Base-by-base conservation (phyloP, 2,888 invertebrate genomes). In the Agriotes lineatus region DNA sequence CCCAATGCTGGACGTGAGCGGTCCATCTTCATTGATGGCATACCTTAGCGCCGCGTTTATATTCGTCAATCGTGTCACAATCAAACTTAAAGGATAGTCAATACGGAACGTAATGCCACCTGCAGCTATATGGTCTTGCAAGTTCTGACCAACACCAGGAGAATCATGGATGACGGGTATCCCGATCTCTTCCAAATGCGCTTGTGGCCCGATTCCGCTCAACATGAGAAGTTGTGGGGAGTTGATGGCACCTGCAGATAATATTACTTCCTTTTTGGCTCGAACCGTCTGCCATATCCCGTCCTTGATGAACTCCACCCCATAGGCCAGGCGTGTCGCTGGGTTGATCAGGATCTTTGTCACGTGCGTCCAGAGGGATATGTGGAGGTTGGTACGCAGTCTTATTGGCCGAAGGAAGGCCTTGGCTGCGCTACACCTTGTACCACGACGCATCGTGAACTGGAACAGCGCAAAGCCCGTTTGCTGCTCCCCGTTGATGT, bases 151-250 rank as follows among this genome's bases (percentile, higher is more conserved):
- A 0, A 96, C 96, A 1, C 95, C 95, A 0, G 94, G 94, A 33
- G 91, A 87, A 83, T 95, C 90, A 30, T 90, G 89, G 2, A 96
- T 87, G 39, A 94, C 89, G 7, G 90, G 88, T 52, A 95, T 87
- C 0, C 92, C 92, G 7, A 92, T 87, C 73, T 93, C 89, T 70
- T 87, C 81, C 2, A 96, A 85, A 79, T 96, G 93, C n/a, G 88
- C 82, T 18, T 86, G 87, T 0, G 94, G 93, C 1, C 96, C 96
- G 1, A 98, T 85, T 0, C 99, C 99, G 25, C 82, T 82, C n/a
- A 99, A 85, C 94, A 98, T 93, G 64, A 99, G 87, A 7, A 99
- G 82, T 77, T 99, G 98, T 0, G 98, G 97, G 0, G 94, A 90
- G 73, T 92, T 96, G 69, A 99, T 91, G 0, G 98, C 92, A 0